phyloP scores from a whole-genome alignment of 92 coral and sea anemone genomes.

The Epizoanthus rinbou region DNA sequence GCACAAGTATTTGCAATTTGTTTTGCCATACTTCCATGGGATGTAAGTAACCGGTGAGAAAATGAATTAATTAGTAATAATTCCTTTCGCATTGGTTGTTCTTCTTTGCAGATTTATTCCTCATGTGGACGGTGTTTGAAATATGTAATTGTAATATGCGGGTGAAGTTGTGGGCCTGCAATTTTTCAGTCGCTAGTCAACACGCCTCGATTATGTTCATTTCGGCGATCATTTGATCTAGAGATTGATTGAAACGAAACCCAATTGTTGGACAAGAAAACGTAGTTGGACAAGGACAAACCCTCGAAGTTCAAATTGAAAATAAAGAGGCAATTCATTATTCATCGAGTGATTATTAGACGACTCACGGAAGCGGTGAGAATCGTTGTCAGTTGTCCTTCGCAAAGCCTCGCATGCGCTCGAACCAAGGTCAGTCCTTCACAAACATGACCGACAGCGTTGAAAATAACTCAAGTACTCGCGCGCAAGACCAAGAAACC shows the following conservation, averaged over 20 bases:
- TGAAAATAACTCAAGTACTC: conserved; percentile 53
- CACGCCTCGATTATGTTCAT: conserved; percentile 1
- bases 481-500: conserved; percentile 91
- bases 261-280: neutral
- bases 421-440: conserved; percentile 1
- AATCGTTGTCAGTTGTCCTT: neutral
- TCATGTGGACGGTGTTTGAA: conserved; percentile 40
- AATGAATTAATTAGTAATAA: conserved; percentile 14
- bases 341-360: no score
- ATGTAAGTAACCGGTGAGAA: conserved; percentile 34
- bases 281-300: no score
- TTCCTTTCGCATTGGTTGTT: conserved; percentile 4
- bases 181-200: neutral
- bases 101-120: conserved; percentile 30
- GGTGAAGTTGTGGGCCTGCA: conserved; percentile 18
- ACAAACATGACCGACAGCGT: conserved; percentile 65
- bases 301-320: neutral
- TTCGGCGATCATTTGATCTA: neutral
- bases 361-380: no score
- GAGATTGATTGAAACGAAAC: neutral
- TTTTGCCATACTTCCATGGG: conserved; percentile 35
- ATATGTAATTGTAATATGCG: conserved; percentile 22
- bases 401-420: neutral
- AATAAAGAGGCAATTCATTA: neutral
- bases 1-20: conserved; percentile 19